phyloP scores from a whole-genome alignment of 2,888 invertebrate genomes.

The Pimpla rufipes region DNA sequence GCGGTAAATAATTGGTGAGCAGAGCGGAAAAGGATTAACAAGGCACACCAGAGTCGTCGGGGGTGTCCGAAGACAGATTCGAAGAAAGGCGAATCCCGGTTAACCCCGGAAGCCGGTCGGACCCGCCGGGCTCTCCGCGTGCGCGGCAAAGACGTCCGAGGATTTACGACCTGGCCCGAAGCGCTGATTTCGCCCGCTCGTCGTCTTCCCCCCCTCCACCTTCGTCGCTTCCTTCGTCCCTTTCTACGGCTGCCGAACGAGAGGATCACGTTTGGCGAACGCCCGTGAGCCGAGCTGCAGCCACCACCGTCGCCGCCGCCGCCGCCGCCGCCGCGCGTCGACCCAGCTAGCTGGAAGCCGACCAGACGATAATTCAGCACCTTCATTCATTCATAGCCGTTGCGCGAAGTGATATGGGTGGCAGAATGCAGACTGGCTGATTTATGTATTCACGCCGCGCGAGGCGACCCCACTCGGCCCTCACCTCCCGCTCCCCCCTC shows the following conservation, averaged over 20 bases:
- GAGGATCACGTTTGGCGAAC: conserved; percentile 49
- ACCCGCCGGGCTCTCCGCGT: conserved; percentile 50
- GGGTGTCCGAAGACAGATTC: conserved; percentile 57
- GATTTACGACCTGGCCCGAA: conserved; percentile 74
- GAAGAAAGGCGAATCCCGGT: conserved; percentile 55
- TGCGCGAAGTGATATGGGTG: conserved; percentile 80
- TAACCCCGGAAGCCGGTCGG: conserved; percentile 37
- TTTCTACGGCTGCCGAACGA: conserved; percentile 40
- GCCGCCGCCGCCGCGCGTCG: conserved; percentile 16
- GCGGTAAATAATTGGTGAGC: conserved; percentile 62
- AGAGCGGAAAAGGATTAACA: conserved; percentile 56
- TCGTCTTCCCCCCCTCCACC: conserved; percentile 36
- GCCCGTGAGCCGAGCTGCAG: conserved; percentile 4
- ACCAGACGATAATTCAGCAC: conserved; percentile 80
- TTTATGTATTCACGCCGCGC: conserved; percentile 79
- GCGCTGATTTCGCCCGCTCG: conserved; percentile 71
- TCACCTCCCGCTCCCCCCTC: conserved; percentile 49
- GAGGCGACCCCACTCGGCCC: conserved; percentile 67
- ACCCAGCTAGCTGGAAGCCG: conserved; percentile 68
- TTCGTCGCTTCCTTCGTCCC: conserved; percentile 34
- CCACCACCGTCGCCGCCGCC: conserved; percentile 5
- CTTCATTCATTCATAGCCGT: conserved; percentile 80
- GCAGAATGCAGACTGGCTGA: conserved; percentile 79
- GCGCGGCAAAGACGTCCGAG: conserved; percentile 69
- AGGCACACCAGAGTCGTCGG: conserved; percentile 26